phyloP scores from a whole-genome alignment of 2,888 invertebrate species.

The Julus scanicus region DNA sequence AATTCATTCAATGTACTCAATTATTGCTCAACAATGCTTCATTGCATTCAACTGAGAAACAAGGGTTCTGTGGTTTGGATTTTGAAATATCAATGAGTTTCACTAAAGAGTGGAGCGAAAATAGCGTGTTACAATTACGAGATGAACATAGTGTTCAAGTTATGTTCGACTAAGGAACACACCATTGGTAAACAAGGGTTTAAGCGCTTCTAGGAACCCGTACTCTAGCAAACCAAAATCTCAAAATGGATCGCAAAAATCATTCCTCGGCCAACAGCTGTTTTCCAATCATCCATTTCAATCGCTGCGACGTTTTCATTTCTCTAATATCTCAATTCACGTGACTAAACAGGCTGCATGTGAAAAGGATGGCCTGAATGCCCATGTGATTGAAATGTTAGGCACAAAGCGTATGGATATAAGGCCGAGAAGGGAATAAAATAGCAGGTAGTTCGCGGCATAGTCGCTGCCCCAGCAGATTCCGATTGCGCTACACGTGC shows the following conservation, averaged over 20 bases:
- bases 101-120: too few relatives aligned
- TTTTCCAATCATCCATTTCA: neutral
- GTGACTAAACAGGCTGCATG: constrained; percentile 49
- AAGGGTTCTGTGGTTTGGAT: too few relatives aligned
- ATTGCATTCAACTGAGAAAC: too few relatives aligned
- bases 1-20: too few relatives aligned
- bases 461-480: constrained; percentile 13
- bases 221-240: neutral
- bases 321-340: constrained; percentile 41
- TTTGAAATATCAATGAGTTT: too few relatives aligned
- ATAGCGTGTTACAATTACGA: neutral
- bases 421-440: constrained; percentile 13
- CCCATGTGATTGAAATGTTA: constrained; percentile 48
- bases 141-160: neutral
- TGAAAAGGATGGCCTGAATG: constrained; percentile 37
- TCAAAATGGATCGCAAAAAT: neutral
- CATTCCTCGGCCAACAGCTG: neutral
- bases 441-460: constrained; percentile 32
- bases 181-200: too few relatives aligned
- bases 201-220: too few relatives aligned
- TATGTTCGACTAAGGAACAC: neutral
- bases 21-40: too few relatives aligned
- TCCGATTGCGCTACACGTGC: constrained; percentile 35
- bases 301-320: constrained; percentile 26
- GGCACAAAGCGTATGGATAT: constrained; percentile 35